Evolutionary conservation across 2,888 invertebrate species (phyloP).

Genomic region (Dynastes hyllus): DNA sequence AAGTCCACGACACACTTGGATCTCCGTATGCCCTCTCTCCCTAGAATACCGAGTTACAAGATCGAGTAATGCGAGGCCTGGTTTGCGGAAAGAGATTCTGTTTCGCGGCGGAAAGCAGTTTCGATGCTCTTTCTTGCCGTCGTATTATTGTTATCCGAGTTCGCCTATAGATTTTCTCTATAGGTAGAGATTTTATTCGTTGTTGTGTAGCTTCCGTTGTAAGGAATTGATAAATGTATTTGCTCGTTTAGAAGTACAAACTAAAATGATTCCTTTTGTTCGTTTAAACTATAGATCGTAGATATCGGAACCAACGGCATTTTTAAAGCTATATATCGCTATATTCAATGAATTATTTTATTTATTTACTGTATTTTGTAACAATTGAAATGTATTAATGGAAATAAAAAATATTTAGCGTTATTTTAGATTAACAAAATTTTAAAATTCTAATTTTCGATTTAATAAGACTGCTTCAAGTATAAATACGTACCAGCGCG

Average conservation of each 20-base stretch:
- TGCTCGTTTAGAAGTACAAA: neutral
- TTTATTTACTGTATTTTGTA: too few species aligned
- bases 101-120: constrained; percentile 52
- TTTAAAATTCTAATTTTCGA: too few species aligned
- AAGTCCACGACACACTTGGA: constrained; percentile 54
- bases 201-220: neutral
- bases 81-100: constrained; percentile 66
- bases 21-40: constrained; percentile 58
- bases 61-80: constrained; percentile 68
- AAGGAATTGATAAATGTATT: constrained; percentile 23
- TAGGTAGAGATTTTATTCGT: neutral
- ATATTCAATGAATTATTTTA: too few species aligned
- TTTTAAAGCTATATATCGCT: neutral
- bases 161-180: constrained; percentile 28
- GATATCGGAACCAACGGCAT: neutral
- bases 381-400: too few species aligned
- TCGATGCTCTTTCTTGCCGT: constrained; percentile 27
- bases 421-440: too few species aligned
- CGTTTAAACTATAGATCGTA: neutral
- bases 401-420: too few species aligned
- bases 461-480: too few species aligned
- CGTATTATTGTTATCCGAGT: constrained; percentile 31
- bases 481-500: too few species aligned
- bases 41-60: constrained; percentile 68
- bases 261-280: neutral